A percentile compares a stretch with the other conserved stretches of the same genome.
Conservation (phyloP, 2,888 invertebrate genomes). For the Zhengitettix transpicula region DNA sequence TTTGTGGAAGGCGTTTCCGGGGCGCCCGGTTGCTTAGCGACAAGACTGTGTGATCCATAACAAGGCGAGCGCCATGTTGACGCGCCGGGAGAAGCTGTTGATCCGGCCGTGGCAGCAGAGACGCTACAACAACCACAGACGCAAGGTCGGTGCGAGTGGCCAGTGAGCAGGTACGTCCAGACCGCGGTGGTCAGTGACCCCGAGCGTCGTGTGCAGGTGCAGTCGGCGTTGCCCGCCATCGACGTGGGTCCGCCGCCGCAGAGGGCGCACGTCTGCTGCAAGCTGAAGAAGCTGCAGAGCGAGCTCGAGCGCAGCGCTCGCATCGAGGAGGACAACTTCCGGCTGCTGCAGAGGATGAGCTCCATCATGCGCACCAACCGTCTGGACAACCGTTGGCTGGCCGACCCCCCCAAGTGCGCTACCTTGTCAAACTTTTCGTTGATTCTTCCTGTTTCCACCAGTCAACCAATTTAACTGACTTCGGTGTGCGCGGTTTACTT, state of each 20-base stretch:
- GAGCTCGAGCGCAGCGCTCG: conserved; percentile 46
- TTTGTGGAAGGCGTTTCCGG: too few species aligned
- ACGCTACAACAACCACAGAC: conserved; percentile 48
- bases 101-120: conserved; percentile 53
- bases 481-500: too few species aligned
- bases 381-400: conserved; percentile 48
- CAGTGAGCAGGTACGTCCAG: too few species aligned
- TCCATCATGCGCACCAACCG: conserved; percentile 48
- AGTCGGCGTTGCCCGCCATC: conserved; percentile 46
- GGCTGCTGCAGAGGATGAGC: conserved; percentile 45
- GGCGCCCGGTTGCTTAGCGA: too few species aligned
- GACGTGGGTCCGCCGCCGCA: conserved; percentile 44
- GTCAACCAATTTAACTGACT: too few species aligned
- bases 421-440: too few species aligned
- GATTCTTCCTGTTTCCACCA: too few species aligned
- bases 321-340: conserved; percentile 51
- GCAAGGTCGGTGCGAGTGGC: conserved; percentile 32
- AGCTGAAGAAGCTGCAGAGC: conserved; percentile 48
- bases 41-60: too few species aligned
- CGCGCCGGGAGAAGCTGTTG: conserved; percentile 50
- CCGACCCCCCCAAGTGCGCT: conserved; percentile 41
- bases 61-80: conserved; percentile 34
- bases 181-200: too few species aligned
- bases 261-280: conserved; percentile 46
- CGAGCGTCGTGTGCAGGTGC: conserved; percentile 29